Conservation (phyloP, 2,888 invertebrate species). For the Drosophila falleni region DNA sequence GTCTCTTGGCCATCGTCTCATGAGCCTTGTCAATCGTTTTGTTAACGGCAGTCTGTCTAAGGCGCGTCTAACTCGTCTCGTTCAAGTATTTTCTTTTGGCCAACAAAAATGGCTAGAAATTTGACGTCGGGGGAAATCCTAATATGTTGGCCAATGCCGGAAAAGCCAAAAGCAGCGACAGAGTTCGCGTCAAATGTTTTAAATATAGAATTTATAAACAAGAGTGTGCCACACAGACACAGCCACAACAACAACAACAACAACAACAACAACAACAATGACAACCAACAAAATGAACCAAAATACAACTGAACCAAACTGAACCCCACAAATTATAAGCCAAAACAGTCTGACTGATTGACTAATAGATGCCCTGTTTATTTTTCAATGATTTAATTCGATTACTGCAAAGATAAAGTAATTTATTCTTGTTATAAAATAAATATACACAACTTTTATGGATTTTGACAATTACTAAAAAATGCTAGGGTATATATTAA, state of each 20-base stretch:
- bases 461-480: background rate
- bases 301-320: constrained; percentile 14
- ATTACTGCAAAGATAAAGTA: background rate
- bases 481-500: background rate
- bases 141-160: constrained; percentile 43
- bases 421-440: background rate
- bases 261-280: constrained; percentile 11
- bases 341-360: background rate
- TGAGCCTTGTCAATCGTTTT: constrained; percentile 65
- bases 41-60: constrained; percentile 61
- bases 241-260: constrained; percentile 8
- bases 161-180: constrained; percentile 65
- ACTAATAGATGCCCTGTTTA: constrained; percentile 5
- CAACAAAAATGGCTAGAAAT: constrained; percentile 73
- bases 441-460: background rate
- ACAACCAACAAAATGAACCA: background rate
- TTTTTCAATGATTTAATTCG: background rate
- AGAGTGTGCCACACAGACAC: constrained; percentile 12
- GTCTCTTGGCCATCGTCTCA: constrained; percentile 32
- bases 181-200: constrained; percentile 67
- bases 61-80: constrained; percentile 67
- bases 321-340: background rate
- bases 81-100: constrained; percentile 34
- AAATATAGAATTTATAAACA: constrained; percentile 63
- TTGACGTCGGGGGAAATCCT: constrained; percentile 65